A percentile compares a stretch with the other conserved stretches of the same genome.
Evolutionary conservation across 1,140 invertebrate genomes (phyloP).

Genomic region (Heterodera carotae): DNA sequence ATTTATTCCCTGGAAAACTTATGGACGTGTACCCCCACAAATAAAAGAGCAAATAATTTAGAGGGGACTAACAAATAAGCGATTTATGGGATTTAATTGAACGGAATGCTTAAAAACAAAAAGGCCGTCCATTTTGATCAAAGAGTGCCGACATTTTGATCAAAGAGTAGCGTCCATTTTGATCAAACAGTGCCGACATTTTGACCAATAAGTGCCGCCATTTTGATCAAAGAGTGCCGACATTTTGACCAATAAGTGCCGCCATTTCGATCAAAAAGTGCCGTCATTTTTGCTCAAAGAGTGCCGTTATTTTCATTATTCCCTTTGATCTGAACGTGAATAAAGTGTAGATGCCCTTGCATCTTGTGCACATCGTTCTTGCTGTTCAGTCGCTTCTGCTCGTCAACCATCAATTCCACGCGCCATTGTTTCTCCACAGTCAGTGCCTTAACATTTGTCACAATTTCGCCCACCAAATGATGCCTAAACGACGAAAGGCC

Average conservation of each 20-base stretch:
- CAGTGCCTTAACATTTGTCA: conserved; percentile 1
- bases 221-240: no score
- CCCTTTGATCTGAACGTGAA: background rate
- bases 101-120: no score
- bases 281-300: no score
- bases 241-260: no score
- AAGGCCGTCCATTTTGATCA: no score
- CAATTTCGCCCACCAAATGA: background rate
- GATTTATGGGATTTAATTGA: background rate
- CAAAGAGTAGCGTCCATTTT: no score
- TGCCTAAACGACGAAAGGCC: background rate
- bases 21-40: background rate
- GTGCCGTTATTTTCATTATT: no score
- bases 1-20: background rate
- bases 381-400: background rate
- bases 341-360: conserved; percentile 2
- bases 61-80: background rate
- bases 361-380: background rate
- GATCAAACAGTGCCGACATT: no score
- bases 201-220: no score
- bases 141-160: no score
- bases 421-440: background rate
- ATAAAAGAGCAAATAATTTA: background rate
- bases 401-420: background rate
- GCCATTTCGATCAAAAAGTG: no score